Evolutionary conservation across 2,888 invertebrate species (phyloP).

Genomic region (Brenthis daphne): DNA sequence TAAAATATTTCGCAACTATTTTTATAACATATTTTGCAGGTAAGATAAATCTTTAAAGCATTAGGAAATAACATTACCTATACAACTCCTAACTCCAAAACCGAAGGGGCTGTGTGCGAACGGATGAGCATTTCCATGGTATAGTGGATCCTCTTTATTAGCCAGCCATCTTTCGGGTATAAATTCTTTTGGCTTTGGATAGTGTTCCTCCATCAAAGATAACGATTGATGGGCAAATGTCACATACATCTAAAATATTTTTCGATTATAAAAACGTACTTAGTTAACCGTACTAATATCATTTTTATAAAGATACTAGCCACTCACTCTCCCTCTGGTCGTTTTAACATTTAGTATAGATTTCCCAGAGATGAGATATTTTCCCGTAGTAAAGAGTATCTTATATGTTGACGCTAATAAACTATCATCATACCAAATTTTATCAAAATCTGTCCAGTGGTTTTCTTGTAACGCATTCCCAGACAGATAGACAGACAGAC

Average conservation of each 20-base stretch:
- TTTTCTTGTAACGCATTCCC: too few relatives aligned
- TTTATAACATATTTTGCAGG: neutral
- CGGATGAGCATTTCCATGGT: constrained; percentile 78
- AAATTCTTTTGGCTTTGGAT: constrained; percentile 82
- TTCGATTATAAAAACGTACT: neutral
- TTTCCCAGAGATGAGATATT: too few relatives aligned
- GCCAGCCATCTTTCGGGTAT: constrained; percentile 89
- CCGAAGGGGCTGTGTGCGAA: constrained; percentile 86
- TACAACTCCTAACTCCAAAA: constrained; percentile 85
- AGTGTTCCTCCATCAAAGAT: constrained; percentile 84
- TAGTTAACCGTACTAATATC: too few relatives aligned
- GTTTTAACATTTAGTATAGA: too few relatives aligned
- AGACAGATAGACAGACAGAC: too few relatives aligned
- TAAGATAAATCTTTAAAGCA: neutral
- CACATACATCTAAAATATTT: constrained; percentile 47
- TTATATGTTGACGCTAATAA: too few relatives aligned
- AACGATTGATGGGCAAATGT: constrained; percentile 81
- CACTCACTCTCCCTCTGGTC: too few relatives aligned
- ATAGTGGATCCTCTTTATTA: constrained; percentile 59
- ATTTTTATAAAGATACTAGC: too few relatives aligned
- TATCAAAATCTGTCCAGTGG: too few relatives aligned
- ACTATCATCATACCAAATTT: too few relatives aligned
- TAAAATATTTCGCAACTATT: neutral
- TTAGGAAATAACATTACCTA: constrained; percentile 66
- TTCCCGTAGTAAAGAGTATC: too few relatives aligned